phyloP scores from a whole-genome alignment of 2,888 invertebrate species.

The Thecocarcelia acutangulata region DNA sequence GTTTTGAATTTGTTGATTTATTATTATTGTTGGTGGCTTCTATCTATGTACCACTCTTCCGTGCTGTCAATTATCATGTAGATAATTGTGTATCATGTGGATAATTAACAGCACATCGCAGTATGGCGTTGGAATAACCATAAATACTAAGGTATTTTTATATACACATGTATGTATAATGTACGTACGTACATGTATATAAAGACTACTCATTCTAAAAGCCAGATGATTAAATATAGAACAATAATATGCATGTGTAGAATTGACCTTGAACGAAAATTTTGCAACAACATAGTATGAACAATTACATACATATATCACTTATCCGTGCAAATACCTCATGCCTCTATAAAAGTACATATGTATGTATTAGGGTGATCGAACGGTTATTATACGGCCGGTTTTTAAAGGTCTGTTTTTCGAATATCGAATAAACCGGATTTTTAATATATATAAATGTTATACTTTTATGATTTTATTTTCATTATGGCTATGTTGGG shows the following conservation, averaged over 20 bases:
- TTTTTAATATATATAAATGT: too few relatives aligned
- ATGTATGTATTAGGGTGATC: too few relatives aligned
- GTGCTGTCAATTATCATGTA: slow-evolving; percentile 37
- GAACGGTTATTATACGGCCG: too few relatives aligned
- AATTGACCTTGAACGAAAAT: neutral
- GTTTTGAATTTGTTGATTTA: too few relatives aligned
- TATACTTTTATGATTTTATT: too few relatives aligned
- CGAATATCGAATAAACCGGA: too few relatives aligned
- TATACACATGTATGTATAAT: neutral
- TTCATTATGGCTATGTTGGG: too few relatives aligned
- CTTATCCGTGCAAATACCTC: too few relatives aligned
- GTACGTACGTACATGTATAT: neutral
- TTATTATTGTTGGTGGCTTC: neutral
- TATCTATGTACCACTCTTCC: neutral
- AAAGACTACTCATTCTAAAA: slow-evolving; percentile 8
- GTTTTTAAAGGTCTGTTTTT: too few relatives aligned
- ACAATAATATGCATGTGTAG: neutral
- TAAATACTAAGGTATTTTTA: neutral
- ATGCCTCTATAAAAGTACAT: too few relatives aligned
- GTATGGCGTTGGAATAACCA: slow-evolving; percentile 11
- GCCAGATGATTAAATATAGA: slow-evolving; percentile 11
- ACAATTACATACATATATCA: too few relatives aligned
- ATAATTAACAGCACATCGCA: slow-evolving; percentile 28
- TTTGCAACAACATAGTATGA: neutral
- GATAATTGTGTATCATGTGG: slow-evolving; percentile 46